Percentiles rank a stretch among this genome's conserved stretches.
These are phyloP conservation scores for Melanargia galathea DNA, from an alignment of 2,888 invertebrate species.

Conservation along the genomic window DNA sequence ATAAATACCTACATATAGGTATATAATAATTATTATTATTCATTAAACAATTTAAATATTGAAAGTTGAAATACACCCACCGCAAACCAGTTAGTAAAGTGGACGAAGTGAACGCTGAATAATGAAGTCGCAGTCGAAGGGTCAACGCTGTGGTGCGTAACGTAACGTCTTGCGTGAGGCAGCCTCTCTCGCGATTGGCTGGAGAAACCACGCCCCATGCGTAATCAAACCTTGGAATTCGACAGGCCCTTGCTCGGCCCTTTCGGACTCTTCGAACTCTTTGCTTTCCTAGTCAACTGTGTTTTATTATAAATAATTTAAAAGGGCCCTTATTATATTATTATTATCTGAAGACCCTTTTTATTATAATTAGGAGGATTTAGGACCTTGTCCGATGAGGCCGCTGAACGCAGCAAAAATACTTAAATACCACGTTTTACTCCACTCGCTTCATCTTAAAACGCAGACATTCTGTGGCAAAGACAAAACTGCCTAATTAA, in stretches of 20 bases:
- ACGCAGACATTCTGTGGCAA: background rate
- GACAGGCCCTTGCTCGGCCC: constrained; percentile 73
- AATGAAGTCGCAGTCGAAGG: constrained; percentile 43
- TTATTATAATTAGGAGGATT: constrained; percentile 4
- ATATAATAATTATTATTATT: too few species aligned
- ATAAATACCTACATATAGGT: too few species aligned
- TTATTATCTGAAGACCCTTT: constrained; percentile 20
- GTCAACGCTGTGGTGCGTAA: constrained; percentile 57
- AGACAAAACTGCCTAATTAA: background rate
- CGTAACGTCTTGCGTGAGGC: constrained; percentile 72
- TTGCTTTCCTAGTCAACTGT: constrained; percentile 74
- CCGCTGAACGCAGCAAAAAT: background rate
- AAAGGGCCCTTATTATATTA: constrained; percentile 64
- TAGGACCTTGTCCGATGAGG: constrained; percentile 2
- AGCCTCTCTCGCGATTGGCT: constrained; percentile 63
- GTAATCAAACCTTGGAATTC: constrained; percentile 74
- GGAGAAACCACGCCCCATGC: constrained; percentile 75
- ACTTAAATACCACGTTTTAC: background rate
- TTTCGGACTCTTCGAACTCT: constrained; percentile 65
- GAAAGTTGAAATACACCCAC: too few species aligned
- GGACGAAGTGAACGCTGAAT: constrained; percentile 42
- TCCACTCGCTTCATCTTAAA: too few species aligned
- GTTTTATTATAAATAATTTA: constrained; percentile 84
- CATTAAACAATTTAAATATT: too few species aligned
- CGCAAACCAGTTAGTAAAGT: constrained; percentile 1